Evolutionary conservation across 2,797 vertebrate species (phyloP), one percentile per base, ranked within the genome.

Genomic region (Hyperoplus lanceolatus): DNA sequence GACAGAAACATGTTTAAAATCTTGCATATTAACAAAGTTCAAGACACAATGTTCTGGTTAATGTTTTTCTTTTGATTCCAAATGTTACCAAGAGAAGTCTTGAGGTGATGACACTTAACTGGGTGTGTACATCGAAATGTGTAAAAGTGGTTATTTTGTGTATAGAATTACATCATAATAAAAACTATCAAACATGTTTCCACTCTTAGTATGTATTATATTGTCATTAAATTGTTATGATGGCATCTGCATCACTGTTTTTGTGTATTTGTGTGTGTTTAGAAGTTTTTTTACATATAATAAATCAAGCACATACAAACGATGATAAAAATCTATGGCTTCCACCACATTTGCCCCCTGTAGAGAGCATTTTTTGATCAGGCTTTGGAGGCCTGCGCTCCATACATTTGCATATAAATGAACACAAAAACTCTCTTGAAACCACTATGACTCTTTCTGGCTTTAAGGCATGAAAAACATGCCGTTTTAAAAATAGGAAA

Each of bases 331-430:
- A 70, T 60, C 48, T 73, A 70, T 72, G 77, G 75, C 62, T 54
- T 75, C 72, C 50, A 71, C 77, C 66, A 72, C 61, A 59, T 70
- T 69, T 50, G 36, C 70, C 51, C 76, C 81, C 87, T 76, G 79
- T 41, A 69, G 75, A 80, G 74, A 11, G 50, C 54, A 78, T 73
- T 73, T 89, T 92, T 87, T 91, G 85, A 91, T 90, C 86, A 90
- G 71, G 87, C 82, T 87, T 85, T 59, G 18, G 67, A 89, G 79
- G 36, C 71, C 53, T 15, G 16, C 48, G 38, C 41, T 64, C 48
- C 84, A 86, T 80, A 83, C 39, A 91, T 91, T 75, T 89, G 42
- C 88, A 92, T 88, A 75, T 75, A 76, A 77, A 93, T 80, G 66
- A 86, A 12, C 21, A 63, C 76, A 84, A 73, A 62, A 82, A 88